phyloP scores from a whole-genome alignment of 23 tunicate genomes.

The Halocynthia roretzi region DNA sequence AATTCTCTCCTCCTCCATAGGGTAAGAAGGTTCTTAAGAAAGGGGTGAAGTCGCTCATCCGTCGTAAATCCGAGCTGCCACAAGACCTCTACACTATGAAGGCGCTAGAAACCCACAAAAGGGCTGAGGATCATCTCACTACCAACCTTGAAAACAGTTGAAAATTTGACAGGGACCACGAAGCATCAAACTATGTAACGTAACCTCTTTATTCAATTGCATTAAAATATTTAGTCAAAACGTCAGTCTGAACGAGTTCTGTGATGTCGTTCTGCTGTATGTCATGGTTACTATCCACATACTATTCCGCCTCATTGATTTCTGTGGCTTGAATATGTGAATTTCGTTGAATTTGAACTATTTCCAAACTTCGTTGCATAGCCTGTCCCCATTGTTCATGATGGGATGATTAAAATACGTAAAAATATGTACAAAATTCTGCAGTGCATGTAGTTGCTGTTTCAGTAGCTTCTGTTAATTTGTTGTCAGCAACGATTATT shows the following conservation, averaged over 20 bases:
- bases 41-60: conserved; percentile 41
- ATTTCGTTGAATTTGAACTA: too few relatives aligned
- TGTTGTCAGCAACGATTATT: too few relatives aligned
- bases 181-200: not conserved
- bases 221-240: not conserved
- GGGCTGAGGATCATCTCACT: conserved; percentile 85
- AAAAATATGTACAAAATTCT: too few relatives aligned
- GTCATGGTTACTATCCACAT: too few relatives aligned
- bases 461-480: too few relatives aligned
- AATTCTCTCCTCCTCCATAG: not conserved
- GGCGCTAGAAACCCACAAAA: conserved; percentile 75
- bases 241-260: not conserved
- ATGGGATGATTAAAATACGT: too few relatives aligned
- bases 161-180: conserved; percentile 6
- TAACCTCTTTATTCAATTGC: not conserved
- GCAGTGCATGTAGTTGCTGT: too few relatives aligned
- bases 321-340: too few relatives aligned
- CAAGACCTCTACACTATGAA: conserved; percentile 84
- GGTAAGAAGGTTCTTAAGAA: conserved; percentile 40
- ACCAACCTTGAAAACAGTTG: conserved; percentile 69
- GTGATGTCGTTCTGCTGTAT: not conserved
- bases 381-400: too few relatives aligned
- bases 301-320: too few relatives aligned
- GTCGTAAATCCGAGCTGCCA: conserved; percentile 93
- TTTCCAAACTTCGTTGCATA: too few relatives aligned